Percentiles rank a stretch among this genome's conserved stretches.
Evolutionary conservation across 2,888 invertebrate genomes (phyloP).

Genomic region (Phyllotreta cruciferae): DNA sequence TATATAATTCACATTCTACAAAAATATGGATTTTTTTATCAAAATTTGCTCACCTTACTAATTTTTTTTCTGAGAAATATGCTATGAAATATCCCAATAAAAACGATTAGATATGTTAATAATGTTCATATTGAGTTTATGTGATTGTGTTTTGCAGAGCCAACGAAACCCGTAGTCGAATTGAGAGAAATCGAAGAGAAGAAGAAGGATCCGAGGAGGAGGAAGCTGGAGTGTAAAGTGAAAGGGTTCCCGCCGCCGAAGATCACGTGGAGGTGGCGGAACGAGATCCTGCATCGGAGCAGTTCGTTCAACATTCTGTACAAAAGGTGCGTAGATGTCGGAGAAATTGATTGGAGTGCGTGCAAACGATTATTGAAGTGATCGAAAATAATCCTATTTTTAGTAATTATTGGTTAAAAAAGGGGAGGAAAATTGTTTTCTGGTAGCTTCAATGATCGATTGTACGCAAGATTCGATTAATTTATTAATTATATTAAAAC

Average conservation of each 20-base stretch:
- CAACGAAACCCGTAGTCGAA: conserved; percentile 45
- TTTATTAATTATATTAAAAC: not conserved
- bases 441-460: not conserved
- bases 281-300: conserved; percentile 68
- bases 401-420: no score
- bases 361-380: no score
- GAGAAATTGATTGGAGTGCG: no score
- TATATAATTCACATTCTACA: no score
- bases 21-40: no score
- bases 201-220: conserved; percentile 38
- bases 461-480: conserved; percentile 5
- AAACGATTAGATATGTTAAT: no score
- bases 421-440: no score
- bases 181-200: conserved; percentile 39
- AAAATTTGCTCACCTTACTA: no score
- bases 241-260: conserved; percentile 81
- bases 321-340: conserved; percentile 70
- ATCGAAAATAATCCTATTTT: no score
- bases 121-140: no score
- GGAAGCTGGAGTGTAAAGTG: conserved; percentile 77
- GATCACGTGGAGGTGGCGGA: conserved; percentile 84
- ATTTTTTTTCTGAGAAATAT: no score
- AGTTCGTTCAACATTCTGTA: conserved; percentile 66
- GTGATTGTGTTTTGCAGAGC: conserved; percentile 49
- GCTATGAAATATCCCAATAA: no score